Evolutionary conservation across 2,797 vertebrate species (phyloP).

Genomic region (Echiichthys vipera): DNA sequence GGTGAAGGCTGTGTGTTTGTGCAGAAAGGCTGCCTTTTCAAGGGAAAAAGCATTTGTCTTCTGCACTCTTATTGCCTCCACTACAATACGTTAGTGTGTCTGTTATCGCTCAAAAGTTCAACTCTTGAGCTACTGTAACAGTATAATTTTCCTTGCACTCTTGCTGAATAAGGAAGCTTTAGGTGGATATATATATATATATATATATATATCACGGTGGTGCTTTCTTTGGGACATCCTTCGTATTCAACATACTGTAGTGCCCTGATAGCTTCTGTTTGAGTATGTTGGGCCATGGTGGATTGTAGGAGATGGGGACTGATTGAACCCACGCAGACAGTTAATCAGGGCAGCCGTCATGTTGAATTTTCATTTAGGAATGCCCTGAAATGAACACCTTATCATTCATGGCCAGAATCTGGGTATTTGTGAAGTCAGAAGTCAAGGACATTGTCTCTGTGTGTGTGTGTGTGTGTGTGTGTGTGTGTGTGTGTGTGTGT

Average conservation of each 20-base stretch:
- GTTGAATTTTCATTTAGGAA: conserved; percentile 66
- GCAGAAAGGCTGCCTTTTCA: conserved; percentile 9
- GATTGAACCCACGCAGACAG: conserved; percentile 56
- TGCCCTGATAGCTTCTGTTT: conserved; percentile 67
- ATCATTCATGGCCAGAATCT: conserved; percentile 43
- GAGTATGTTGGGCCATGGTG: conserved; percentile 34
- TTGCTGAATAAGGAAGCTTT: conserved; percentile 74
- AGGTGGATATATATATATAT: conserved; percentile 46
- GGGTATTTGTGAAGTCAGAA: conserved; percentile 77
- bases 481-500: conserved; percentile 52
- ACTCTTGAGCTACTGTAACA: conserved; percentile 10
- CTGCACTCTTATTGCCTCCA: neutral
- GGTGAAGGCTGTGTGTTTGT: conserved; percentile 22
- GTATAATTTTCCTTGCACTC: conserved; percentile 68
- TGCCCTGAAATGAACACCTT: conserved; percentile 59
- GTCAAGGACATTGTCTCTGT: conserved; percentile 79
- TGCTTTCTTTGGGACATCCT: conserved; percentile 68
- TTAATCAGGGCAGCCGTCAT: conserved; percentile 65
- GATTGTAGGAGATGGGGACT: conserved; percentile 18
- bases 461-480: conserved; percentile 28
- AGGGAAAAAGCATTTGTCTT: conserved; percentile 3
- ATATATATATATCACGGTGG: conserved; percentile 46
- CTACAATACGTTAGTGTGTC: neutral
- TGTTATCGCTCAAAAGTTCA: conserved; percentile 17
- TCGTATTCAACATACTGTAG: conserved; percentile 74